Evolutionary conservation across 2,797 vertebrate genomes (phyloP).

Genomic region (Lophotriccus pileatus): DNA sequence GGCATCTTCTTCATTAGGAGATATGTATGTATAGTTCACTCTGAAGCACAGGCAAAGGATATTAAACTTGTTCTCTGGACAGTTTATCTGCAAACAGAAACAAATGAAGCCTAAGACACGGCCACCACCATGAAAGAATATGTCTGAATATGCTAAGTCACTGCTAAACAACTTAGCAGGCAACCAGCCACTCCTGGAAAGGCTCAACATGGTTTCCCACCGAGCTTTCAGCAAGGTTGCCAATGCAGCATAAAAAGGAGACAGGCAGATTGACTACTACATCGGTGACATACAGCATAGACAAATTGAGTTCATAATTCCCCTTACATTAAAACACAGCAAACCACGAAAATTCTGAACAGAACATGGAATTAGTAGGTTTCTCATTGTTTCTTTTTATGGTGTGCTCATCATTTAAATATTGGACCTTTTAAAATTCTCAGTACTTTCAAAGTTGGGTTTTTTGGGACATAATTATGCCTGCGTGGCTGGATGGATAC

Average conservation of each 20-base stretch:
- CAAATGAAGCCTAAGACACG: neutral
- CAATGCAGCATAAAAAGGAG: neutral
- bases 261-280: neutral
- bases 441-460: neutral
- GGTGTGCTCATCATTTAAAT: neutral
- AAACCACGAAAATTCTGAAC: neutral
- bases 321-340: neutral
- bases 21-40: neutral
- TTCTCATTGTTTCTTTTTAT: neutral
- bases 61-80: neutral
- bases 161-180: neutral
- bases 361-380: neutral
- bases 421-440: neutral
- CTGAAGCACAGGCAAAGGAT: neutral
- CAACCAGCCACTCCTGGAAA: neutral
- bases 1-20: neutral
- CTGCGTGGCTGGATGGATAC: neutral
- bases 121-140: neutral
- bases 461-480: neutral
- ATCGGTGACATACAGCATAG: neutral
- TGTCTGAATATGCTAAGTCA: neutral
- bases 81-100: conserved; percentile 3
- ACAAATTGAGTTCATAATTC: neutral
- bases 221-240: neutral
- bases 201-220: neutral